Evolutionary conservation across 1,140 invertebrate species (phyloP).

Genomic region (Epicauta chinensis): DNA sequence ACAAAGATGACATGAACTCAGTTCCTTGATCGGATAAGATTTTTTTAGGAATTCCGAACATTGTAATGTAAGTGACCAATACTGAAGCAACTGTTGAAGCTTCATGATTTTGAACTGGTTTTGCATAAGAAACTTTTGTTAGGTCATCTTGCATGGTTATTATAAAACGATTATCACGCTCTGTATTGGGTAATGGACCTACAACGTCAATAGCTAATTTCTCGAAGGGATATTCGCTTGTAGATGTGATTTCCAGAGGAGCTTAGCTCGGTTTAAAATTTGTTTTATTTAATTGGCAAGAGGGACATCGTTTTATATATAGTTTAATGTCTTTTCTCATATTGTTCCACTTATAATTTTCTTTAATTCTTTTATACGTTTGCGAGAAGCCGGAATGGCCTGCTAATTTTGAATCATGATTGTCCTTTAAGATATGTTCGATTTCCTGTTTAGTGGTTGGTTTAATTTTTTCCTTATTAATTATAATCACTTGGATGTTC

Average conservation of each 20-base stretch:
- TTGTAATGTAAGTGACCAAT: slow-evolving; percentile 32
- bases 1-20: slow-evolving; percentile 17
- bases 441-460: no score
- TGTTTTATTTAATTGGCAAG: no score
- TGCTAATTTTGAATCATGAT: no score
- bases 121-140: slow-evolving; percentile 28
- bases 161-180: slow-evolving; percentile 32
- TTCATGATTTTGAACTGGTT: slow-evolving; percentile 26
- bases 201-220: slow-evolving; percentile 30
- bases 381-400: no score
- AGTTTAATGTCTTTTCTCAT: no score
- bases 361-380: no score
- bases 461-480: no score
- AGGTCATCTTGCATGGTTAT: slow-evolving; percentile 35
- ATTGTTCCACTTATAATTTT: no score
- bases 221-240: slow-evolving; percentile 36
- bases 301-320: no score
- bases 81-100: slow-evolving; percentile 27
- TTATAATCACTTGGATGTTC: no score
- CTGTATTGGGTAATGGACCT: slow-evolving; percentile 25
- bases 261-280: no score
- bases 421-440: no score
- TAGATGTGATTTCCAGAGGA: slow-evolving; percentile 39
- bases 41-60: slow-evolving; percentile 31
- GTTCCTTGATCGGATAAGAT: slow-evolving; percentile 36